phyloP scores from a whole-genome alignment of 2,888 invertebrate species.

The Meta bourneti region DNA sequence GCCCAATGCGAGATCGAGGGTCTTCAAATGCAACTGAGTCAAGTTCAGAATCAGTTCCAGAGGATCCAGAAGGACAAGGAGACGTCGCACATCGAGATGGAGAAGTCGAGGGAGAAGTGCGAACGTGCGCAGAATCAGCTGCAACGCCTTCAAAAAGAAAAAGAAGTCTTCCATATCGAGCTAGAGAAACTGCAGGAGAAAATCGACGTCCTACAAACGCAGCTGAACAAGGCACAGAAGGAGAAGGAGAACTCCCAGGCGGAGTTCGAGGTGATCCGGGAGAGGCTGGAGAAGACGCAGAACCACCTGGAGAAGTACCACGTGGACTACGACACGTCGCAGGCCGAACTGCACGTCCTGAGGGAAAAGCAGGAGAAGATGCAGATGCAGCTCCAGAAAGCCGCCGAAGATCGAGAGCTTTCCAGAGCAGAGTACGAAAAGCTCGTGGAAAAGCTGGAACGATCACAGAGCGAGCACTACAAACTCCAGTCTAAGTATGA shows the following conservation, averaged over 20 bases:
- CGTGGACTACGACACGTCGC: conserved; percentile 92
- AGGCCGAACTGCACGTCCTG: conserved; percentile 91
- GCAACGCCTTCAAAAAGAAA: conserved; percentile 91
- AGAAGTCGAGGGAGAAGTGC: conserved; percentile 92
- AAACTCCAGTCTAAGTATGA: conserved; percentile 93
- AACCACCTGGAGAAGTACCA: conserved; percentile 81
- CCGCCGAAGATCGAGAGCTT: conserved; percentile 92
- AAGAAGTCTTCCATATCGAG: conserved; percentile 90
- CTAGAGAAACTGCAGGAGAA: conserved; percentile 90
- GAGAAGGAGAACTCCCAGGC: conserved; percentile 92
- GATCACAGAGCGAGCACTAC: conserved; percentile 93
- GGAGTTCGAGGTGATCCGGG: conserved; percentile 92
- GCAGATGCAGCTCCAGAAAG: conserved; percentile 87
- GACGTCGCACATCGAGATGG: conserved; percentile 90
- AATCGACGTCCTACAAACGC: conserved; percentile 89
- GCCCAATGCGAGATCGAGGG: conserved; percentile 94
- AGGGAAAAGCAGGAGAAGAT: conserved; percentile 95
- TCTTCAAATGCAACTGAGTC: conserved; percentile 92
- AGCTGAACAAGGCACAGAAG: conserved; percentile 90
- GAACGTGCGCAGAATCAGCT: conserved; percentile 91
- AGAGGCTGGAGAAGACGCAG: conserved; percentile 90
- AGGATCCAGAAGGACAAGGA: conserved; percentile 95
- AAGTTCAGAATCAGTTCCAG: conserved; percentile 91
- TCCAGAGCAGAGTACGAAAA: conserved; percentile 95
- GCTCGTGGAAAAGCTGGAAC: conserved; percentile 88